These are phyloP conservation scores for Epizoanthus stellaris DNA, from an alignment of 92 coral and sea anemone species.

Conservation along the genomic window DNA sequence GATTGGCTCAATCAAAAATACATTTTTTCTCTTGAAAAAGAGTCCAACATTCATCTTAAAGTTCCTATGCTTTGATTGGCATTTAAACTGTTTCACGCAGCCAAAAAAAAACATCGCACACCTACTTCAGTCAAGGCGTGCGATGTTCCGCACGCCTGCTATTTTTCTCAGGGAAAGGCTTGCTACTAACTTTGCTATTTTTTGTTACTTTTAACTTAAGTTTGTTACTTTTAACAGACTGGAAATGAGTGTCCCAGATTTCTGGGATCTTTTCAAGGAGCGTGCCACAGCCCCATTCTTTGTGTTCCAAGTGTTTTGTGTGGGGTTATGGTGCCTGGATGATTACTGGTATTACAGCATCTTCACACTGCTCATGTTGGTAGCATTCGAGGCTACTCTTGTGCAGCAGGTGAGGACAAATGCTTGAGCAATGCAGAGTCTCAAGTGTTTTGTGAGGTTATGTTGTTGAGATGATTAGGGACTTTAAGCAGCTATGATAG, in stretches of 20 bases:
- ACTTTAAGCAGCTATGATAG: neutral
- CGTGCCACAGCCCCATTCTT: slow-evolving; percentile 99
- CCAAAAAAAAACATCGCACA: too few relatives aligned
- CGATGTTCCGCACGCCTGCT: too few relatives aligned
- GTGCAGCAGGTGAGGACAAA: slow-evolving; percentile 83
- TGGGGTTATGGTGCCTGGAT: slow-evolving; percentile 98
- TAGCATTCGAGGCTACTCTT: slow-evolving; percentile 98
- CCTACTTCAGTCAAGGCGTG: too few relatives aligned
- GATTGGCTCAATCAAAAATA: too few relatives aligned
- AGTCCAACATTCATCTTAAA: too few relatives aligned
- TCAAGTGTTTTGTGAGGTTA: neutral
- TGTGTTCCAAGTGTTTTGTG: slow-evolving; percentile 99
- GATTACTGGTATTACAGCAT: slow-evolving; percentile 99
- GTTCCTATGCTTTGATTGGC: too few relatives aligned
- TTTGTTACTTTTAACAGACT: slow-evolving; percentile 50
- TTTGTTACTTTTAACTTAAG: neutral
- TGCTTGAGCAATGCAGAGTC: neutral
- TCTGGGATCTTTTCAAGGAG: slow-evolving; percentile 90
- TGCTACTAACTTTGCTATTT: too few relatives aligned
- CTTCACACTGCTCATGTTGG: slow-evolving; percentile 94
- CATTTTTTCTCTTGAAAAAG: too few relatives aligned
- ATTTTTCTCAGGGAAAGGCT: too few relatives aligned
- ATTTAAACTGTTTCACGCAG: too few relatives aligned
- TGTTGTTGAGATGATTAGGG: too few relatives aligned
- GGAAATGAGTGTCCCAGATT: slow-evolving; percentile 96